Conservation (phyloP, 2,888 invertebrate genomes). For the Aleiodes alternator region DNA sequence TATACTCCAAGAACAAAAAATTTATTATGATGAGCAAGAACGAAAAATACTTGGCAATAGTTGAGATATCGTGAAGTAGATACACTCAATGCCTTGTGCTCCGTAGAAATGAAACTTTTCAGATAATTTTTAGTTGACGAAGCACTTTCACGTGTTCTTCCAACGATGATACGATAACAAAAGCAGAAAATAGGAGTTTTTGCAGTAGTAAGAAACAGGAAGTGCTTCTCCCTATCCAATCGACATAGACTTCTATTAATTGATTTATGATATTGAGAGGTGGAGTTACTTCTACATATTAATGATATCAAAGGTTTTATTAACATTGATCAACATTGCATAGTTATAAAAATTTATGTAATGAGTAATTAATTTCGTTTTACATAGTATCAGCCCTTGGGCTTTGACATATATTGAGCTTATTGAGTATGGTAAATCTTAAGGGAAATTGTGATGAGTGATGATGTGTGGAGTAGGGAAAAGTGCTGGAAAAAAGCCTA, state of each 20-base stretch:
- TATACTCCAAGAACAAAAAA: constrained; percentile 39
- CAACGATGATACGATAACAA: background rate
- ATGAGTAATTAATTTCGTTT: too few relatives aligned
- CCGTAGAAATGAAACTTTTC: constrained; percentile 12
- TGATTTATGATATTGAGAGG: constrained; percentile 8
- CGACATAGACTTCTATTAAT: constrained; percentile 34
- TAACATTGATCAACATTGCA: too few relatives aligned
- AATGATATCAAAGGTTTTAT: too few relatives aligned
- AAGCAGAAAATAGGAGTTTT: constrained; percentile 14
- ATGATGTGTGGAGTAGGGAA: too few relatives aligned
- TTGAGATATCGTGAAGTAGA: constrained; percentile 13
- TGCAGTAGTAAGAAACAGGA: background rate
- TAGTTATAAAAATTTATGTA: too few relatives aligned
- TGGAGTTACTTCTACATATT: too few relatives aligned
- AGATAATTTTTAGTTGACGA: constrained; percentile 29
- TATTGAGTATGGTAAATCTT: too few relatives aligned
- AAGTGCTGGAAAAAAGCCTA: too few relatives aligned
- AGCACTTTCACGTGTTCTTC: background rate
- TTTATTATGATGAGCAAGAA: constrained; percentile 38
- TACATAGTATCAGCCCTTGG: too few relatives aligned
- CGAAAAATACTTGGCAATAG: constrained; percentile 13
- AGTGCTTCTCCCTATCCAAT: background rate
- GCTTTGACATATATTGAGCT: too few relatives aligned
- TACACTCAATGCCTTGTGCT: constrained; percentile 8
- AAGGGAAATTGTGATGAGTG: too few relatives aligned